phyloP scores from a whole-genome alignment of 2,113 vertebrate species.

The Callorhinus ursinus region DNA sequence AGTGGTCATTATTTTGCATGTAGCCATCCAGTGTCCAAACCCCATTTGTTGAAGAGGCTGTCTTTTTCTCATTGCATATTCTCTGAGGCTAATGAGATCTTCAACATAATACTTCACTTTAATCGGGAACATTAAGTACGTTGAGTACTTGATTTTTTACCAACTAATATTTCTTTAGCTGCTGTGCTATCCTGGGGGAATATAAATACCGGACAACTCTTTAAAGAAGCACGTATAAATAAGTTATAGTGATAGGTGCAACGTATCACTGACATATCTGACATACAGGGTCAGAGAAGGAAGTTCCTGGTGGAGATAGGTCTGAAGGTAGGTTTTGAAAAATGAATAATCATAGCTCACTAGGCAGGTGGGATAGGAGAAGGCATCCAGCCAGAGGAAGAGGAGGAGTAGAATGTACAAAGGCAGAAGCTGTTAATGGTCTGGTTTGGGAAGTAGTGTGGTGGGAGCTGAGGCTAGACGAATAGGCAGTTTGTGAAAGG shows the following conservation, averaged over 20 bases:
- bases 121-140: neutral
- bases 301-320: neutral
- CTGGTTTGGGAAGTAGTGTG: neutral
- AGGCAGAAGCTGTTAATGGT: neutral
- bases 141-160: constrained; percentile 5
- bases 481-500: neutral
- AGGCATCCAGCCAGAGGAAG: neutral
- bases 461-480: neutral
- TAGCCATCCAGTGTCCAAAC: neutral
- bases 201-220: neutral
- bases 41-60: neutral
- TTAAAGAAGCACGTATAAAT: neutral
- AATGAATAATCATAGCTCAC: neutral
- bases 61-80: neutral
- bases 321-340: constrained; percentile 32
- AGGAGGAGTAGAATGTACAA: neutral
- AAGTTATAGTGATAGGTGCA: neutral
- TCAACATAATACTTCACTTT: constrained; percentile 29
- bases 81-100: neutral
- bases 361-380: neutral
- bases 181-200: neutral
- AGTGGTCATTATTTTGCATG: neutral
- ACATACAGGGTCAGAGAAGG: neutral
- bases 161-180: neutral
- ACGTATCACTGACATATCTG: neutral